A percentile compares a stretch with the other conserved stretches of the same genome.
phyloP scores from a whole-genome alignment of 2,888 invertebrate species.

The Diplazon laetatorius region DNA sequence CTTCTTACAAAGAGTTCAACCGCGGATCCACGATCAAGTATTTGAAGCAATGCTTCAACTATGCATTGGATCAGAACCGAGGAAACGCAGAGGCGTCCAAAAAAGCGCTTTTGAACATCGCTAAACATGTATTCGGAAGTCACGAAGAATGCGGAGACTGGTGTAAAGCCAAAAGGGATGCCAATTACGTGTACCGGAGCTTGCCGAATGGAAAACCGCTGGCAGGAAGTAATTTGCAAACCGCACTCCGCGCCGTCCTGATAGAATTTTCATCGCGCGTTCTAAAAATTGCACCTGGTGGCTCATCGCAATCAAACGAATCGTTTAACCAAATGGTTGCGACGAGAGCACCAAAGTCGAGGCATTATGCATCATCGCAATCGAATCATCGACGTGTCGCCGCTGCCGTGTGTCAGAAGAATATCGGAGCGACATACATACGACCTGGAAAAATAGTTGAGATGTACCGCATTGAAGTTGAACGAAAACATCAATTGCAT shows the following conservation, averaged over 20 bases:
- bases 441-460: not conserved
- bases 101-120: slow-evolving; percentile 40
- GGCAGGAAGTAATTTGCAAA: slow-evolving; percentile 17
- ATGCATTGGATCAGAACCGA: slow-evolving; percentile 38
- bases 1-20: not conserved
- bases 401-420: slow-evolving; percentile 46
- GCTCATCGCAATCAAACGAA: slow-evolving; percentile 44
- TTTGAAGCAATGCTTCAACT: slow-evolving; percentile 22
- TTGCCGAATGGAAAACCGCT: slow-evolving; percentile 38
- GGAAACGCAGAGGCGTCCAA: slow-evolving; percentile 3
- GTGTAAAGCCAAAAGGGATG: slow-evolving; percentile 31
- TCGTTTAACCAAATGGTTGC: slow-evolving; percentile 35
- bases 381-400: slow-evolving; percentile 19
- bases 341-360: slow-evolving; percentile 32
- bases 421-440: slow-evolving; percentile 15
- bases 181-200: slow-evolving; percentile 21
- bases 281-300: slow-evolving; percentile 26
- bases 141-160: slow-evolving; percentile 34
- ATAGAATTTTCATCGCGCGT: slow-evolving; percentile 14
- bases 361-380: slow-evolving; percentile 38
- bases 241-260: slow-evolving; percentile 16
- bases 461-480: not conserved
- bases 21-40: slow-evolving; percentile 17
- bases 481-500: not conserved
- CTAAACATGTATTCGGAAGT: slow-evolving; percentile 24